Conservation (phyloP, 1,140 invertebrate genomes). For the Chionoecetes opilio region DNA sequence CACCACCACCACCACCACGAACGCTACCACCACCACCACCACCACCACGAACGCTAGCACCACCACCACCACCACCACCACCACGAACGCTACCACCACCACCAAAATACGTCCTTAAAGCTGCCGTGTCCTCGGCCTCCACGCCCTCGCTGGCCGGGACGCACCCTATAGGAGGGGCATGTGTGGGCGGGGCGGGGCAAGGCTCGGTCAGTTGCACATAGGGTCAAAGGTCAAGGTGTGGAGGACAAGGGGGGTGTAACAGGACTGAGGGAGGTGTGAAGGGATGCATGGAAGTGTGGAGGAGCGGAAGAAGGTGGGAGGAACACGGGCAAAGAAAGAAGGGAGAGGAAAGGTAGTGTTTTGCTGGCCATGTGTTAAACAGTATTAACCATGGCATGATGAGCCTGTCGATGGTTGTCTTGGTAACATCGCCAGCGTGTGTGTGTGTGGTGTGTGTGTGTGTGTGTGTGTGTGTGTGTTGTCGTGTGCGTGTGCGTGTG, state of each 20-base stretch:
- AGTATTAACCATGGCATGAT: background rate
- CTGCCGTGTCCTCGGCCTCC: conserved; percentile 1
- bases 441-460: background rate
- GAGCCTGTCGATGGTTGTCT: background rate
- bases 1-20: background rate
- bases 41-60: background rate
- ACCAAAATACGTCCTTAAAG: conserved; percentile 19
- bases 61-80: background rate
- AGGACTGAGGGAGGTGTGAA: background rate
- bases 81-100: background rate
- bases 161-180: background rate
- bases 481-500: background rate
- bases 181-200: background rate
- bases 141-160: background rate
- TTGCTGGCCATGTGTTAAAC: too few species aligned
- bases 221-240: background rate
- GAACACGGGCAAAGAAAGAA: background rate
- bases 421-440: background rate
- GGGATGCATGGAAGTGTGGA: background rate
- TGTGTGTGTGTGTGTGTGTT: conserved; percentile 34
- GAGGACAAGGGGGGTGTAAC: too few species aligned
- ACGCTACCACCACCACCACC: background rate
- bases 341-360: background rate
- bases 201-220: background rate
- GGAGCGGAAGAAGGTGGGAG: background rate